These are phyloP conservation scores for Leucosticte australis DNA, from an alignment of 2,113 vertebrate genomes.

Conservation along the genomic window DNA sequence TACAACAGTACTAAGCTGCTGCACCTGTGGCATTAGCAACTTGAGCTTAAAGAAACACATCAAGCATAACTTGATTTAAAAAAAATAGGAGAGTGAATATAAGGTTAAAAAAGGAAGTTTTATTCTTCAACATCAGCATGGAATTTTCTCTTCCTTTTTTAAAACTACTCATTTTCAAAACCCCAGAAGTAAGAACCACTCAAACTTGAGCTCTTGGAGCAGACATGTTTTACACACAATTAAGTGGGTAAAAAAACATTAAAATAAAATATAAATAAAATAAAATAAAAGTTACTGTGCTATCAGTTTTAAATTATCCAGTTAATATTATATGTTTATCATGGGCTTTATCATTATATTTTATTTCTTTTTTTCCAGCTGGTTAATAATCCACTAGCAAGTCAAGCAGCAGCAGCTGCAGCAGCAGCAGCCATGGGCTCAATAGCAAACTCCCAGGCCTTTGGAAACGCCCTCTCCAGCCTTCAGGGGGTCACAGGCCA, in stretches of 20 bases:
- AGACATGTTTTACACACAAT: not conserved
- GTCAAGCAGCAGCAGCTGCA: constrained; percentile 90
- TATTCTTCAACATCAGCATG: not conserved
- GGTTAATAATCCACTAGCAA: constrained; percentile 92
- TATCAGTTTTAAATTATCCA: not conserved
- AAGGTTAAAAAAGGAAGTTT: not conserved
- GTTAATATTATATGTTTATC: not conserved
- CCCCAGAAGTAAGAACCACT: not conserved
- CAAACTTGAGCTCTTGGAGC: not conserved
- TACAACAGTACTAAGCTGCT: not conserved
- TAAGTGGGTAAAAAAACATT: not conserved
- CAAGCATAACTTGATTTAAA: not conserved
- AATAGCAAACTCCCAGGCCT: constrained; percentile 92
- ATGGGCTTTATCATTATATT: constrained; percentile 45
- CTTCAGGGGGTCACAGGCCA: constrained; percentile 96
- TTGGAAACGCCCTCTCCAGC: constrained; percentile 91
- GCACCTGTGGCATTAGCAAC: not conserved
- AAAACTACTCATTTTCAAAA: not conserved
- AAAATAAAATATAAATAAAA: not conserved
- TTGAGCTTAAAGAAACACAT: not conserved
- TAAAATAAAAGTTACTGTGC: rapidly evolving
- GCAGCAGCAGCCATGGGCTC: constrained; percentile 94
- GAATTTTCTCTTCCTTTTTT: not conserved
- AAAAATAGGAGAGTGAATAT: not conserved
- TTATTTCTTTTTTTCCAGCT: constrained; percentile 80